A percentile compares a stretch with the other conserved stretches of the same genome.
Conservation (phyloP, 1,140 invertebrate species). For the Drosophila athabasca region DNA sequence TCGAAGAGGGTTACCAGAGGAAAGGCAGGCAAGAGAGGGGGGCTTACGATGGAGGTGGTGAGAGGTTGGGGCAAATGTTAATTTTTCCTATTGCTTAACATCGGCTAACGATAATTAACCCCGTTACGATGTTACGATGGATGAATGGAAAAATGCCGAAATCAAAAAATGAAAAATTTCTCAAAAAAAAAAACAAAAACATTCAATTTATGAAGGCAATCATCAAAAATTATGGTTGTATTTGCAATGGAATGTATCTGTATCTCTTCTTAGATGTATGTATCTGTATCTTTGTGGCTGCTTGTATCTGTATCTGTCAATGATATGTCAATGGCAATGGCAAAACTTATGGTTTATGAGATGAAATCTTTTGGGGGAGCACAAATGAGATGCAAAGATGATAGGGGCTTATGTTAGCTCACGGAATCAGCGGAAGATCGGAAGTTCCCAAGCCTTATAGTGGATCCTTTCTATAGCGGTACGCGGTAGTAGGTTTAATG, state of each 20-base stretch:
- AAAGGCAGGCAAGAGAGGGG: neutral
- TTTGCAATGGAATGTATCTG: neutral
- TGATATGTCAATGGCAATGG: no score
- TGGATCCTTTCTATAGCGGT: no score
- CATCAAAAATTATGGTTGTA: conserved; percentile 22
- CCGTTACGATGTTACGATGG: conserved; percentile 49
- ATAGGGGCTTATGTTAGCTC: neutral
- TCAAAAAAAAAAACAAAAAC: no score
- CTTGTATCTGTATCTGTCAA: neutral
- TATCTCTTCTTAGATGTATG: no score
- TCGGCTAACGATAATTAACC: conserved; percentile 69
- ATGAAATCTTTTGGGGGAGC: neutral
- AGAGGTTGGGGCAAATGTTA: conserved; percentile 57
- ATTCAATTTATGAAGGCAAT: conserved; percentile 62
- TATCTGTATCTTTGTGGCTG: no score
- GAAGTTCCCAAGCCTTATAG: no score
- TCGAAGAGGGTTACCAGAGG: neutral
- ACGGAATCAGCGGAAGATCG: no score
- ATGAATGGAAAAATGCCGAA: conserved; percentile 64
- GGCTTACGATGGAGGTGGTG: neutral
- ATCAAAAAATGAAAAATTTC: conserved; percentile 58
- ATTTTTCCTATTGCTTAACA: conserved; percentile 75
- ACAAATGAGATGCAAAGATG: no score
- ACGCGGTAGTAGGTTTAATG: no score
- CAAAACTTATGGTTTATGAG: conserved; percentile 4